Percentiles rank a stretch among this genome's conserved stretches.
Conservation (phyloP, 35 echinoderm and acorn worm genomes). For the Nesometra sesokonis region DNA sequence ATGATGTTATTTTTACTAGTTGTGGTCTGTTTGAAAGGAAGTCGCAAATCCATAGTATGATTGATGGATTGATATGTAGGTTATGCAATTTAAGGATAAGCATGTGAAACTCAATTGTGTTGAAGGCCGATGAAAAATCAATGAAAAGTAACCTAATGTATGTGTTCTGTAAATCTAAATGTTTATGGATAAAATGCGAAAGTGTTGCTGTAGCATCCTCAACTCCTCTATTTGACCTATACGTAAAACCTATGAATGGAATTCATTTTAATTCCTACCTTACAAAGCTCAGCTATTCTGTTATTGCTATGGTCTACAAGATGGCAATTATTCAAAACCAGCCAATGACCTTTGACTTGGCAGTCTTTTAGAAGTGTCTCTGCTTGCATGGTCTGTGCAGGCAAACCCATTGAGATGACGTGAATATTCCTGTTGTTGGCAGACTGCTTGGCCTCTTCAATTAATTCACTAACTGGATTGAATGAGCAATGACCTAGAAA, state of each 20-base stretch:
- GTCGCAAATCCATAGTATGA: not conserved
- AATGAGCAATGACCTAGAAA: constrained; percentile 24
- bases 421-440: constrained; percentile 12
- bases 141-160: not conserved
- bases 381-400: constrained; percentile 34
- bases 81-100: not conserved
- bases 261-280: constrained; percentile 17
- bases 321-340: constrained; percentile 77
- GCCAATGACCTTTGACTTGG: constrained; percentile 48
- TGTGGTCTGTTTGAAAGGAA: not conserved
- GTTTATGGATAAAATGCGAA: not conserved
- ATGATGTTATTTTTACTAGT: not conserved
- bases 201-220: not conserved
- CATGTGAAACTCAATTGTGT: not conserved
- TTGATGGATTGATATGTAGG: not conserved
- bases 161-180: not conserved
- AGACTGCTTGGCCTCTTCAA: constrained; percentile 7
- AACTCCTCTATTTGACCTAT: not conserved
- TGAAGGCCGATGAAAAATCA: constrained; percentile 16
- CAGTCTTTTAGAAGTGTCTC: constrained; percentile 39
- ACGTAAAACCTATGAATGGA: too few species aligned
- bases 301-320: constrained; percentile 29
- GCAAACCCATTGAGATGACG: constrained; percentile 60
- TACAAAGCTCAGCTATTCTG: constrained; percentile 43
- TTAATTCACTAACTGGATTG: constrained; percentile 28